Percentiles rank a stretch among this genome's conserved stretches.
Evolutionary conservation across 2,113 vertebrate genomes (phyloP).

Genomic region (Callaeas wilsoni): DNA sequence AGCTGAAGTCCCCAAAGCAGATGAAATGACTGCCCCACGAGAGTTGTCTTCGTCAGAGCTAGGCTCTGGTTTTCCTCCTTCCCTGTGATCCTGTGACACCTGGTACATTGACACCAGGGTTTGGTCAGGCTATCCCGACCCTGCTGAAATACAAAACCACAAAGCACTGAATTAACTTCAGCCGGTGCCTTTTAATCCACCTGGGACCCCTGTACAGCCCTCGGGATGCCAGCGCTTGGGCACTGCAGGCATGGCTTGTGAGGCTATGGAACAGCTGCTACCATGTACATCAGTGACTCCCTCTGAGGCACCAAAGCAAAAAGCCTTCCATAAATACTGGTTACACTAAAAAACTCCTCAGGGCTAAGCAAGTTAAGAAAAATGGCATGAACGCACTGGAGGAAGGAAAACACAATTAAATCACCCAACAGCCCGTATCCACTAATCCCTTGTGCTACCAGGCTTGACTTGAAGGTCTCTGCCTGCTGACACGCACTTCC

Average conservation of each 20-base stretch:
- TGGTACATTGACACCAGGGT: neutral
- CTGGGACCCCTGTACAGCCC: fast-evolving
- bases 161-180: neutral
- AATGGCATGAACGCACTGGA: neutral
- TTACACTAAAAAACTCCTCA: neutral
- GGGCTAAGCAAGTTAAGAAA: neutral
- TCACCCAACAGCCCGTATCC: neutral
- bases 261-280: neutral
- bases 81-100: neutral
- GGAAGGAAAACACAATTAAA: slow-evolving; percentile 31
- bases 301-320: neutral
- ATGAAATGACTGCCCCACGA: neutral
- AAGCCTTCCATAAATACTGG: neutral
- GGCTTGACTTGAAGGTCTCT: neutral
- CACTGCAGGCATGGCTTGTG: neutral
- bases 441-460: neutral
- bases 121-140: neutral
- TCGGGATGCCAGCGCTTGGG: fast-evolving
- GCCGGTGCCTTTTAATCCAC: neutral
- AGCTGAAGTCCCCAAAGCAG: neutral
- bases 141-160: neutral
- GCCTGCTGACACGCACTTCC: neutral
- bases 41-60: neutral
- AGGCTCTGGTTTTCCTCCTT: neutral
- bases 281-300: neutral